A percentile compares a stretch with the other conserved stretches of the same genome.
phyloP scores from a whole-genome alignment of 1,140 invertebrate genomes.

The Ditylenchus dipsaci region DNA sequence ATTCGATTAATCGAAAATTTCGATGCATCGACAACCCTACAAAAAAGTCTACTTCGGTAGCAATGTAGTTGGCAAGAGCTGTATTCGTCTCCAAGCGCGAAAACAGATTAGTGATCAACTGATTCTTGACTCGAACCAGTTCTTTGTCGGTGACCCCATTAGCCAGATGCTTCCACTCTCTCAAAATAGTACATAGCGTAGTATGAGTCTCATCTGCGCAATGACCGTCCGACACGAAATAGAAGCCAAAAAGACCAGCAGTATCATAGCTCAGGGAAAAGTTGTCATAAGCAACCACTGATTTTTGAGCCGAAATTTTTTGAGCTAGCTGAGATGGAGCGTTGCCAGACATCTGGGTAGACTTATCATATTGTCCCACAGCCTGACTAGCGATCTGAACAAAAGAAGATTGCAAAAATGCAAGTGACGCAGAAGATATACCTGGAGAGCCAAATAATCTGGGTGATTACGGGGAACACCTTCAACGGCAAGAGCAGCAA shows the following conservation, averaged over 20 bases:
- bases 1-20: too few species aligned
- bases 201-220: not conserved
- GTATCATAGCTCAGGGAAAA: constrained; percentile 91
- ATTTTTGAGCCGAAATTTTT: constrained; percentile 66
- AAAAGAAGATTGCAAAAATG: not conserved
- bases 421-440: constrained; percentile 58
- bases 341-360: constrained; percentile 82
- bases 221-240: constrained; percentile 32
- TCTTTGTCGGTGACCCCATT: constrained; percentile 37
- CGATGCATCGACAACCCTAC: too few species aligned
- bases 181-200: constrained; percentile 15
- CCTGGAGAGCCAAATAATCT: constrained; percentile 95
- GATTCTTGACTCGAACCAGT: constrained; percentile 41
- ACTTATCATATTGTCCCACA: constrained; percentile 67
- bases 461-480: constrained; percentile 86
- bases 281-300: constrained; percentile 82
- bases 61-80: constrained; percentile 31
- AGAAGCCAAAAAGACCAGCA: constrained; percentile 39
- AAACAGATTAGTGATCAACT: constrained; percentile 30
- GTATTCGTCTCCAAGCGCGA: constrained; percentile 31
- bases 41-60: constrained; percentile 27
- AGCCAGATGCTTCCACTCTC: constrained; percentile 43
- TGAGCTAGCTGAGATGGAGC: constrained; percentile 78
- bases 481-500: constrained; percentile 72
- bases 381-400: not conserved